A percentile compares a stretch with the other conserved stretches of the same genome.
These are phyloP conservation scores for Lochmaea capreae DNA, from an alignment of 2,888 invertebrate genomes.

Conservation along the genomic window DNA sequence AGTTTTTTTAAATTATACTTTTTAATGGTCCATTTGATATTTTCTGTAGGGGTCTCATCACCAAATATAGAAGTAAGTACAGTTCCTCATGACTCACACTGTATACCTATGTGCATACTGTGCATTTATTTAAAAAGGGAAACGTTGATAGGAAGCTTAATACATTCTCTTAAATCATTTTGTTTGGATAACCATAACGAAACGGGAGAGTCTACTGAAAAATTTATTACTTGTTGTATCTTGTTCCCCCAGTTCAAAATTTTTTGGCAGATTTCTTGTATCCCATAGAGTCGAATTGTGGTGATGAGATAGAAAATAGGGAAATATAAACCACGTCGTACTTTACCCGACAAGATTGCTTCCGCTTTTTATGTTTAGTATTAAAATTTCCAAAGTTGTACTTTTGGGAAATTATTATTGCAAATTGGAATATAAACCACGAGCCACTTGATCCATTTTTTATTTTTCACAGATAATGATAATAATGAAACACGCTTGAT, in stretches of 20 bases:
- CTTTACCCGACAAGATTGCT: constrained; percentile 8
- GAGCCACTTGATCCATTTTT: background rate
- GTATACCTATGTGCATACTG: too few relatives aligned
- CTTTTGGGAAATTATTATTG: constrained; percentile 14
- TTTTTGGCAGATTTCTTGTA: constrained; percentile 9
- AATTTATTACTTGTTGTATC: background rate
- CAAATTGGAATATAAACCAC: background rate
- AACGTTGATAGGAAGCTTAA: too few relatives aligned
- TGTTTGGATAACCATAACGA: background rate
- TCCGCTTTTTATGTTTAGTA: constrained; percentile 10
- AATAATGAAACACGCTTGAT: too few relatives aligned
- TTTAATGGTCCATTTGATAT: too few relatives aligned
- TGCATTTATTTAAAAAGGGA: too few relatives aligned
- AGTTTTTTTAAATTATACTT: too few relatives aligned
- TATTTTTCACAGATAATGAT: too few relatives aligned
- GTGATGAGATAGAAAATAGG: constrained; percentile 3
- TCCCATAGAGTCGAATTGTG: constrained; percentile 5
- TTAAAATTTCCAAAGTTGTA: constrained; percentile 2
- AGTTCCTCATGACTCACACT: too few relatives aligned
- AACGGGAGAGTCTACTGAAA: background rate
- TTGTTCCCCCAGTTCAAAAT: background rate
- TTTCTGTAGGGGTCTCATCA: too few relatives aligned
- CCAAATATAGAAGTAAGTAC: too few relatives aligned
- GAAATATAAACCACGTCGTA: constrained; percentile 3
- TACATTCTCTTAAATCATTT: too few relatives aligned